phyloP scores from a whole-genome alignment of 2,797 vertebrate genomes.

The Oceanodroma leucorhoa region DNA sequence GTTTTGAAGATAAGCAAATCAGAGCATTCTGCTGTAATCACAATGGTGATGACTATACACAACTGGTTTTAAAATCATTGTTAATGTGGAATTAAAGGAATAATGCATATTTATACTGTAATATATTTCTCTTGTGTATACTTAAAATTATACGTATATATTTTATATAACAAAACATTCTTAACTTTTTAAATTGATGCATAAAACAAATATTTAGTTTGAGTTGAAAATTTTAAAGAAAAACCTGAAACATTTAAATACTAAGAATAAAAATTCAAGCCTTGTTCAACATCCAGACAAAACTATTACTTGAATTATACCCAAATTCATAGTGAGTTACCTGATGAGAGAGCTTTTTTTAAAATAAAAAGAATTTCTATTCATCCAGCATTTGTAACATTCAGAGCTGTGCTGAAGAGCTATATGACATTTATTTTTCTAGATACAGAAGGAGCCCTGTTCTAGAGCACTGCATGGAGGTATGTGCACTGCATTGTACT shows the following conservation, averaged over 20 bases:
- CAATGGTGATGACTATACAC: background rate
- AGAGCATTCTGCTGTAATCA: background rate
- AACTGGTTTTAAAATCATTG: background rate
- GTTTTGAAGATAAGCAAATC: background rate
- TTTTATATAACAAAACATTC: background rate
- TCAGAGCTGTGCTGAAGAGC: background rate
- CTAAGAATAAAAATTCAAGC: background rate
- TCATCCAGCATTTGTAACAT: background rate
- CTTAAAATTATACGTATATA: background rate
- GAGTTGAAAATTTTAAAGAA: background rate
- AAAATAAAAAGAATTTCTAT: background rate
- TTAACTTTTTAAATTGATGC: background rate
- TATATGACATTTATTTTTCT: background rate
- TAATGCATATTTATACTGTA: background rate
- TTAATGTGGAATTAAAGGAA: background rate
- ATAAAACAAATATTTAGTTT: background rate
- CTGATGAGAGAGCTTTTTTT: background rate
- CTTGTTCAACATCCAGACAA: background rate
- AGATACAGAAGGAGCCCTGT: background rate
- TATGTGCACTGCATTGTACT: background rate
- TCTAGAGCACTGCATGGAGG: background rate
- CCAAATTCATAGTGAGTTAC: background rate
- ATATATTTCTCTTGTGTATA: background rate
- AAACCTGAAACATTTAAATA: background rate
- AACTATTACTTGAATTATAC: background rate